A percentile compares a stretch with the other conserved stretches of the same genome.
phyloP scores from a whole-genome alignment of 2,113 vertebrate species.

The Oreamnos americanus region DNA sequence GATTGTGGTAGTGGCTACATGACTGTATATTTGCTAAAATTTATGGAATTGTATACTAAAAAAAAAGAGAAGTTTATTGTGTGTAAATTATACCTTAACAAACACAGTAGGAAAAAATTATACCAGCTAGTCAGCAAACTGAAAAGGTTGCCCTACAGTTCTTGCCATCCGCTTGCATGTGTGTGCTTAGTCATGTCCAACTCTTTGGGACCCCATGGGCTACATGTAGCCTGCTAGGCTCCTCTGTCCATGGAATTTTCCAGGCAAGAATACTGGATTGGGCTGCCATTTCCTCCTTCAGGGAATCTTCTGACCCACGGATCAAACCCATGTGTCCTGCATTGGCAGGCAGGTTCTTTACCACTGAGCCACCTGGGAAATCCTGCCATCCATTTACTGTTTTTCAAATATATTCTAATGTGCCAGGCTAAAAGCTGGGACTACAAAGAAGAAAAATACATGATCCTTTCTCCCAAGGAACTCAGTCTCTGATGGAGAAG shows the following conservation, averaged over 20 bases:
- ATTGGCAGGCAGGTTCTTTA: background rate
- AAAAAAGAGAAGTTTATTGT: constrained; percentile 9
- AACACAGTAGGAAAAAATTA: background rate
- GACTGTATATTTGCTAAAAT: background rate
- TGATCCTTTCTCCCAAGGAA: background rate
- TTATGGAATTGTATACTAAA: background rate
- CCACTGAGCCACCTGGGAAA: background rate
- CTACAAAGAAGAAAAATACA: background rate
- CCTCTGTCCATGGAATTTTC: background rate
- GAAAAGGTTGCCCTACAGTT: background rate
- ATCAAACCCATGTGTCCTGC: background rate
- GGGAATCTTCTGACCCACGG: background rate
- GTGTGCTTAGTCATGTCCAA: background rate
- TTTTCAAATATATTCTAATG: constrained; percentile 3
- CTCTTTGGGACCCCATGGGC: background rate
- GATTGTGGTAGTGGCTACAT: background rate
- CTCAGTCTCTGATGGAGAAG: background rate
- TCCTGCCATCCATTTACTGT: background rate
- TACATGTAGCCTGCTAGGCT: background rate
- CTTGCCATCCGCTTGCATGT: background rate
- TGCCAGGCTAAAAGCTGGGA: background rate
- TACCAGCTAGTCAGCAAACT: background rate
- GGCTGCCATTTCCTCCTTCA: background rate
- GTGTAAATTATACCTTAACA: background rate
- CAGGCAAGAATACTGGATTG: background rate